phyloP scores from a whole-genome alignment of 2,113 vertebrate species.

The Calyptommatus sinebrachiatus region DNA sequence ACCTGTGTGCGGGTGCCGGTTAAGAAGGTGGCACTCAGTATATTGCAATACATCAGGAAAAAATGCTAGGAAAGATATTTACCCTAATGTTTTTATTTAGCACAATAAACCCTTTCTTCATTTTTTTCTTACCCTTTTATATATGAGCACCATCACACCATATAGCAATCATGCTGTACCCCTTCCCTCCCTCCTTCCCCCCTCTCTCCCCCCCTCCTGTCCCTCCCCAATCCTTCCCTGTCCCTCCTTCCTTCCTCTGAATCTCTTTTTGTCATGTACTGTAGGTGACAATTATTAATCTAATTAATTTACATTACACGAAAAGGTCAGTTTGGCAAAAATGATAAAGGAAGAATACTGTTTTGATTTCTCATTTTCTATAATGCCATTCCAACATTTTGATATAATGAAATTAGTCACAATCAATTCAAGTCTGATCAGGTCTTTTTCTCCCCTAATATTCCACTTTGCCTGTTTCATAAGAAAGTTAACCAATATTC shows the following conservation, averaged over 20 bases:
- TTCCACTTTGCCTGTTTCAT: slow-evolving; percentile 21
- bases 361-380: slow-evolving; percentile 34
- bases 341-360: slow-evolving; percentile 18
- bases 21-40: too few species aligned
- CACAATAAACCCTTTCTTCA: too few species aligned
- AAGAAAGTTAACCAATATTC: neutral
- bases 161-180: too few species aligned
- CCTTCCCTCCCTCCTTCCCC: slow-evolving; percentile 4
- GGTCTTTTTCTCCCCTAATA: slow-evolving; percentile 20
- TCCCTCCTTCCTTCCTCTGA: neutral
- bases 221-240: too few species aligned
- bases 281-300: slow-evolving; percentile 12
- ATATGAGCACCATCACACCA: too few species aligned
- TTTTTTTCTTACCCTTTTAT: too few species aligned
- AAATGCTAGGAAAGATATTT: too few species aligned
- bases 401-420: slow-evolving; percentile 7
- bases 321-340: slow-evolving; percentile 40
- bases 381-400: slow-evolving; percentile 29
- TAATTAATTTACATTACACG: slow-evolving; percentile 25
- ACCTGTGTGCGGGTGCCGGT: too few species aligned
- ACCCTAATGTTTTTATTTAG: too few species aligned
- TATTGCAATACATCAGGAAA: too few species aligned
- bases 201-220: too few species aligned
- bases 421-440: slow-evolving; percentile 33
- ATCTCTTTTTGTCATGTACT: slow-evolving; percentile 35